Evolutionary conservation across 1,140 invertebrate species (phyloP).

Genomic region (Varroa destructor): DNA sequence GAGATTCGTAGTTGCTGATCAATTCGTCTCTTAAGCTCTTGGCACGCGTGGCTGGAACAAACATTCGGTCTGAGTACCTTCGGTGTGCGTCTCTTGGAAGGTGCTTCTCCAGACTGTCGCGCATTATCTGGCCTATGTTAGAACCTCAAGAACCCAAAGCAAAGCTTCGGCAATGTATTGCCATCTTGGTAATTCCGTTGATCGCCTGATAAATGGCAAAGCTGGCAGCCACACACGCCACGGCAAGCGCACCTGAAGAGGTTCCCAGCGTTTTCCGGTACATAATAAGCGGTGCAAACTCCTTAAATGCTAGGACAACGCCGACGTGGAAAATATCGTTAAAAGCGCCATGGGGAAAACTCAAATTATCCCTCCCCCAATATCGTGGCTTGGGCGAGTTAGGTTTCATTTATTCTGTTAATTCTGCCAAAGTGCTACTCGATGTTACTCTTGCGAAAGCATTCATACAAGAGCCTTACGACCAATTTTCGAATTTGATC

Average conservation of each 20-base stretch:
- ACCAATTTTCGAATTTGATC: too few relatives aligned
- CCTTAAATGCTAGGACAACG: constrained; percentile 41
- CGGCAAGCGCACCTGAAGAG: constrained; percentile 8
- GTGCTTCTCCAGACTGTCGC: neutral
- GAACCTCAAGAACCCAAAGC: neutral
- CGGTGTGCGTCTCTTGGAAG: neutral
- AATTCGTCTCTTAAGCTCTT: neutral
- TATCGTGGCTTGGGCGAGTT: neutral
- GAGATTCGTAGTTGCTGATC: constrained; percentile 5
- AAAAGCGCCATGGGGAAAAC: constrained; percentile 41
- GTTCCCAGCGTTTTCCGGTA: constrained; percentile 3
- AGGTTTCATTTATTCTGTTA: too few relatives aligned
- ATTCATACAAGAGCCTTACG: too few relatives aligned
- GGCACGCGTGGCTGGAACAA: neutral
- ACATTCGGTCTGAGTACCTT: neutral
- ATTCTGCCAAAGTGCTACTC: too few relatives aligned
- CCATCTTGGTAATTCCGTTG: neutral
- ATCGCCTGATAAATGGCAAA: neutral
- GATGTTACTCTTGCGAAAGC: too few relatives aligned
- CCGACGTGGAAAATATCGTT: constrained; percentile 43
- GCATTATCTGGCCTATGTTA: constrained; percentile 6
- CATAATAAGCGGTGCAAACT: constrained; percentile 19
- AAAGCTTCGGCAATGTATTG: neutral
- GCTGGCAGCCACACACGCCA: neutral
- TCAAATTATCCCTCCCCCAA: neutral